These are phyloP conservation scores for Chirona hameri DNA, from an alignment of 2,888 invertebrate species.

Conservation along the genomic window DNA sequence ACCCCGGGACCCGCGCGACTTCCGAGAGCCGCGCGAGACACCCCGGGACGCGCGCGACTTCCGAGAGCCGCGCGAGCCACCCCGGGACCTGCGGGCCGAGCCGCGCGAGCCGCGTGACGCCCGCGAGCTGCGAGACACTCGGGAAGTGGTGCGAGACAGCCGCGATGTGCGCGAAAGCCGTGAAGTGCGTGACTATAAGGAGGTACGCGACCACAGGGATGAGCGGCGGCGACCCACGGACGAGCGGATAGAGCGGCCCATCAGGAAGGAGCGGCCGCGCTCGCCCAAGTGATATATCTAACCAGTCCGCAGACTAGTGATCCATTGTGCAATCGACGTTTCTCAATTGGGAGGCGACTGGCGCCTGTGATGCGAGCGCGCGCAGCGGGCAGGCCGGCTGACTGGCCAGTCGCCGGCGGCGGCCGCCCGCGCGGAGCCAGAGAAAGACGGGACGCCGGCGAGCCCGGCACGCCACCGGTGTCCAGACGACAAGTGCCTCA, in stretches of 20 bases:
- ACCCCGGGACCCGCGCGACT: no score
- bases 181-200: background rate
- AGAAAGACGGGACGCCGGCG: background rate
- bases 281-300: constrained; percentile 24
- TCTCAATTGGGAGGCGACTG: background rate
- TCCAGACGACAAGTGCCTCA: constrained; percentile 23
- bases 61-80: background rate
- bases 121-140: background rate
- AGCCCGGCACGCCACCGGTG: background rate
- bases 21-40: background rate
- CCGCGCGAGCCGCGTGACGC: background rate
- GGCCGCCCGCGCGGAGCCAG: background rate
- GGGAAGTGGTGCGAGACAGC: background rate
- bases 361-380: background rate
- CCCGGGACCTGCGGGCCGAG: no score
- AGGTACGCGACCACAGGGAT: background rate
- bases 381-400: background rate
- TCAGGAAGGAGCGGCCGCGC: background rate
- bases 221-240: background rate
- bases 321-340: constrained; percentile 27
- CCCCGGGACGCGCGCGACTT: no score
- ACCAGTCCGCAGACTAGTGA: constrained; percentile 22
- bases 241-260: constrained; percentile 23
- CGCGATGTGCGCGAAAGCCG: background rate
- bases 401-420: background rate